Base-by-base conservation (phyloP, 1,140 invertebrate genomes). In the Drosophila equinoxialis region DNA sequence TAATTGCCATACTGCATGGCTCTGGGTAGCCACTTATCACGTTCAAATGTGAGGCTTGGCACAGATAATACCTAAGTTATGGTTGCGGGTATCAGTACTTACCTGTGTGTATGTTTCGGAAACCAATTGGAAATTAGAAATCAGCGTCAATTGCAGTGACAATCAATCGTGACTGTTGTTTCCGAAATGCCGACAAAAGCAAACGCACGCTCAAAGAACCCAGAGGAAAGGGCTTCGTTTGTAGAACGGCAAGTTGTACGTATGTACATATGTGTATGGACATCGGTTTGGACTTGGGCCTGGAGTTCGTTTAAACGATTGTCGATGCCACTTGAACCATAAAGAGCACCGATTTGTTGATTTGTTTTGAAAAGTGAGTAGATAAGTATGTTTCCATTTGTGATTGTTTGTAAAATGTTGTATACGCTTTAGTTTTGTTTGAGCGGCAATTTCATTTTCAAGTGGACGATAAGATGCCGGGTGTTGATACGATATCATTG, bases 371-470 rank as follows among this genome's bases (percentile, higher is more conserved):
- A 78, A 90, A 90, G 87, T 90, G 77, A 90, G 87, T 90, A 90
- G 90, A 90, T 90, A 90, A 90, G 85, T 90, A 87, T 84, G 77
- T 90, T 90, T 87, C 83, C 87, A 90, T 90, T 90, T 90, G 79
- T 90, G 81, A 84, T 87, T 90, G 87, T 90, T 90, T 90, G 79
- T 79, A 71, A 76, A 85, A 77, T 77, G 86, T 81, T 69, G 60
- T 66, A 74, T 59, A 76, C 66, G 54, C 74, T 65, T 65, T 77
- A 68, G 77, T 72, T 86, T 75, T 90, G 87, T 90, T 90, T 90
- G 87, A 81, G 79, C 82, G 90, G 77, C 87, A 87, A 90, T 90
- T 80, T 74, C 82, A 82, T 90, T 90, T 85, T 90, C 68, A 80
- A 90, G 87, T 90, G 87, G 48, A 59, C 80, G 87, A 90, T 90